Evolutionary conservation across 2,113 vertebrate genomes (phyloP).

Genomic region (Tringa solitaria): DNA sequence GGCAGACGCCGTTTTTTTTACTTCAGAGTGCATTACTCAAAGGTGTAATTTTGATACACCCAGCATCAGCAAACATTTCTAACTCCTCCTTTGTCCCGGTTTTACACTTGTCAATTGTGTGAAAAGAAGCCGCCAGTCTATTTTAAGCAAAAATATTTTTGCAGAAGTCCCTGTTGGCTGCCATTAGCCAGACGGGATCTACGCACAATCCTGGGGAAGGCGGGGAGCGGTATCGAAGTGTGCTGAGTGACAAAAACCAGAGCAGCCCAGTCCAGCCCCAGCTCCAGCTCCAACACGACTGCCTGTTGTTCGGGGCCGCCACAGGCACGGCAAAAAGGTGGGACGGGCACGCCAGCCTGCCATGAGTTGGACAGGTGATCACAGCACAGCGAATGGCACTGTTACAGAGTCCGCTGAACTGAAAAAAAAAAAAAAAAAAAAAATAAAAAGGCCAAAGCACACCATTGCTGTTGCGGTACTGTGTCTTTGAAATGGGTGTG

Average conservation of each 20-base stretch:
- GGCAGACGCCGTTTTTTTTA: background rate
- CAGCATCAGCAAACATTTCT: background rate
- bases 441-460: background rate
- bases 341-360: background rate
- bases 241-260: constrained; percentile 29
- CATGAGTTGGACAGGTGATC: background rate
- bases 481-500: background rate
- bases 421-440: background rate
- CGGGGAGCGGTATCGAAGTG: background rate
- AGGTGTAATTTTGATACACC: background rate
- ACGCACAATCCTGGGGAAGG: background rate
- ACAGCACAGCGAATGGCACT: background rate
- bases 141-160: constrained; percentile 23
- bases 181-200: background rate
- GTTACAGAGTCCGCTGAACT: background rate
- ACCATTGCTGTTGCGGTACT: background rate
- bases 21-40: background rate
- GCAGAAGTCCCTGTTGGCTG: constrained; percentile 13
- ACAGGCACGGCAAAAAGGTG: background rate
- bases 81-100: background rate
- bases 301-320: background rate
- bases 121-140: constrained; percentile 21
- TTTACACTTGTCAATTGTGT: background rate
- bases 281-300: background rate
- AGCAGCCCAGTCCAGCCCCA: background rate